Evolutionary conservation across 2,888 invertebrate genomes (phyloP).

Genomic region (Eretmocerus hayati): DNA sequence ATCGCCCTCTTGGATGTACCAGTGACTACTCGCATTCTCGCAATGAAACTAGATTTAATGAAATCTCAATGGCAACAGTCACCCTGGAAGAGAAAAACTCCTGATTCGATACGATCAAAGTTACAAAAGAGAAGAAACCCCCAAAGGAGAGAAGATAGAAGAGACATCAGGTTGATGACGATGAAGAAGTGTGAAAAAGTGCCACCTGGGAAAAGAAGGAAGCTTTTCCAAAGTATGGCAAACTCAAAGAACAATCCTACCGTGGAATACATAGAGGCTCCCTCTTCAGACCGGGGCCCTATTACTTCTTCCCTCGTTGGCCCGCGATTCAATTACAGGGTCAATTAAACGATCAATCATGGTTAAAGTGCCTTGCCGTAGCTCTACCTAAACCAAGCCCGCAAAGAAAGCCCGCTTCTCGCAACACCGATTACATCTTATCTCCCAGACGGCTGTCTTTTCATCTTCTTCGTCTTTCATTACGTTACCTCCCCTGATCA

Average conservation of each 20-base stretch:
- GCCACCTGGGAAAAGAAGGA: neutral
- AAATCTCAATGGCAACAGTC: too few relatives aligned
- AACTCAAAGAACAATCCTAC: constrained; percentile 6
- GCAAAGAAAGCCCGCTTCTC: too few relatives aligned
- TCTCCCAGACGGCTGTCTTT: too few relatives aligned
- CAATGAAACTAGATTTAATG: too few relatives aligned
- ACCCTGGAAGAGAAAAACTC: constrained; percentile 9
- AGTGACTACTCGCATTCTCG: too few relatives aligned
- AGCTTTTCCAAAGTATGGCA: constrained; percentile 1
- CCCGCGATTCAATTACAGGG: constrained; percentile 37
- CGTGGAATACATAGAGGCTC: neutral
- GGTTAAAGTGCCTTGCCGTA: neutral
- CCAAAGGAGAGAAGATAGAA: neutral
- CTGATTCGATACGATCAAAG: constrained; percentile 16
- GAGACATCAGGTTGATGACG: too few relatives aligned
- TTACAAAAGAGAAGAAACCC: neutral
- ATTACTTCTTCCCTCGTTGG: constrained; percentile 9
- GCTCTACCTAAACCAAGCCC: too few relatives aligned
- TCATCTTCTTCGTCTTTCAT: too few relatives aligned
- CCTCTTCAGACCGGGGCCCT: constrained; percentile 29
- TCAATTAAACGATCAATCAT: constrained; percentile 42
- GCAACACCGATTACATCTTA: too few relatives aligned
- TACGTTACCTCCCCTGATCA: too few relatives aligned
- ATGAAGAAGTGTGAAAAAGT: neutral
- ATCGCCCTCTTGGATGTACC: too few relatives aligned